phyloP scores from a whole-genome alignment of 2,113 vertebrate species.

The Ammodytes marinus region DNA sequence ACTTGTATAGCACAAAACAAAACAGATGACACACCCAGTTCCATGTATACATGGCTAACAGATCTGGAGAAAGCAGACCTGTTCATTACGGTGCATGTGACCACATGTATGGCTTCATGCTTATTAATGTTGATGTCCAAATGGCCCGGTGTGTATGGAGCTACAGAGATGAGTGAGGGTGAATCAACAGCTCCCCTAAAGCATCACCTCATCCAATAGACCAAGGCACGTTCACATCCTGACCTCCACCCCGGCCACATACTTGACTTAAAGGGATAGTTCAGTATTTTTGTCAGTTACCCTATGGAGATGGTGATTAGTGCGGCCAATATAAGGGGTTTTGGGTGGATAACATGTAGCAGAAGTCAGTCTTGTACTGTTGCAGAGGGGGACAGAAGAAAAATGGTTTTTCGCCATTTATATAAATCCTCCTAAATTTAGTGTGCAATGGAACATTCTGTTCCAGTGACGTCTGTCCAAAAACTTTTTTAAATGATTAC shows the following conservation, averaged over 20 bases:
- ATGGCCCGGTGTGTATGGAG: not conserved
- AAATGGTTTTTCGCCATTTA: no score
- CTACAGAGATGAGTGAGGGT: not conserved
- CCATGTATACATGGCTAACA: not conserved
- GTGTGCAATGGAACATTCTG: no score
- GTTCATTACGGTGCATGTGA: not conserved
- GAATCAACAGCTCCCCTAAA: not conserved
- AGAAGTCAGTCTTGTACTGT: no score
- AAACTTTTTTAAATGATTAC: no score
- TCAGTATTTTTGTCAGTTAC: not conserved
- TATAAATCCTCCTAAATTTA: no score
- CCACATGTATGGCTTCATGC: not conserved
- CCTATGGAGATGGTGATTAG: no score
- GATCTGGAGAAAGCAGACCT: not conserved
- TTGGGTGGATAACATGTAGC: no score
- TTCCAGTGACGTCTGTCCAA: no score
- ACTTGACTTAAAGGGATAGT: not conserved
- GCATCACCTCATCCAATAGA: not conserved
- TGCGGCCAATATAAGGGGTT: no score
- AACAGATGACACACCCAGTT: not conserved
- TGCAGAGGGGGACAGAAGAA: no score
- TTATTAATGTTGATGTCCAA: slow-evolving; percentile 8
- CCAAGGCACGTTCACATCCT: slow-evolving; percentile 9
- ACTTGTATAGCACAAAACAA: no score
- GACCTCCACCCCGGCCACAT: not conserved